A percentile compares a stretch with the other conserved stretches of the same genome.
These are phyloP conservation scores for Gortyna flavago DNA, from an alignment of 2,888 invertebrate genomes.

Conservation along the genomic window DNA sequence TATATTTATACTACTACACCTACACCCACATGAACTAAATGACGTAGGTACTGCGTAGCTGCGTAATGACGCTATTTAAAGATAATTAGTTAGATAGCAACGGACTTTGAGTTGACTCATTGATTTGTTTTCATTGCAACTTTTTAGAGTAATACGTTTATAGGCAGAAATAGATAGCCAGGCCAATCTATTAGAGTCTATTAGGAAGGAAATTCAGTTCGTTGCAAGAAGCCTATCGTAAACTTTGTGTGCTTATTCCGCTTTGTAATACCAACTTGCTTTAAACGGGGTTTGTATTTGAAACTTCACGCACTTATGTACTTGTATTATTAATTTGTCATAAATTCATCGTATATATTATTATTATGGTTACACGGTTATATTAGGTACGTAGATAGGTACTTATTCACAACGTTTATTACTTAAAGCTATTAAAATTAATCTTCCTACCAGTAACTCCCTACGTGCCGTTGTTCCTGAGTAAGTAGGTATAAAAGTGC, in stretches of 20 bases:
- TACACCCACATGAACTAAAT: constrained; percentile 16
- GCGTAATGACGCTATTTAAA: constrained; percentile 15
- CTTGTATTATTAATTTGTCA: too few relatives aligned
- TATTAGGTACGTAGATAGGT: too few relatives aligned
- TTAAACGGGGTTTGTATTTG: neutral
- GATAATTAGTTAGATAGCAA: constrained; percentile 36
- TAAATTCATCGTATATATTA: too few relatives aligned
- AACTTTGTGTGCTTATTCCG: neutral
- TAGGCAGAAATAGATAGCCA: neutral
- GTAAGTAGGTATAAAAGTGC: too few relatives aligned
- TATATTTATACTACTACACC: constrained; percentile 17
- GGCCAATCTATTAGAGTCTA: constrained; percentile 7
- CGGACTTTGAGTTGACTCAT: constrained; percentile 42
- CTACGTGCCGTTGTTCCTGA: too few relatives aligned
- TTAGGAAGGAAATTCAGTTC: neutral
- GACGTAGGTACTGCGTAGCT: constrained; percentile 10
- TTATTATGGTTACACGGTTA: too few relatives aligned
- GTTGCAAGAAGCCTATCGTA: neutral
- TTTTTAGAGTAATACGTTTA: constrained; percentile 3
- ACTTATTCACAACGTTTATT: too few relatives aligned
- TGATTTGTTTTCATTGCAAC: constrained; percentile 33
- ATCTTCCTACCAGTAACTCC: too few relatives aligned
- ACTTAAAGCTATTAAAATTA: too few relatives aligned
- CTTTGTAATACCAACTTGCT: neutral
- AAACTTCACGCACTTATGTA: too few relatives aligned